These are phyloP conservation scores for Isurus oxyrinchus DNA, from an alignment of 2,113 vertebrate species.

Conservation along the genomic window DNA sequence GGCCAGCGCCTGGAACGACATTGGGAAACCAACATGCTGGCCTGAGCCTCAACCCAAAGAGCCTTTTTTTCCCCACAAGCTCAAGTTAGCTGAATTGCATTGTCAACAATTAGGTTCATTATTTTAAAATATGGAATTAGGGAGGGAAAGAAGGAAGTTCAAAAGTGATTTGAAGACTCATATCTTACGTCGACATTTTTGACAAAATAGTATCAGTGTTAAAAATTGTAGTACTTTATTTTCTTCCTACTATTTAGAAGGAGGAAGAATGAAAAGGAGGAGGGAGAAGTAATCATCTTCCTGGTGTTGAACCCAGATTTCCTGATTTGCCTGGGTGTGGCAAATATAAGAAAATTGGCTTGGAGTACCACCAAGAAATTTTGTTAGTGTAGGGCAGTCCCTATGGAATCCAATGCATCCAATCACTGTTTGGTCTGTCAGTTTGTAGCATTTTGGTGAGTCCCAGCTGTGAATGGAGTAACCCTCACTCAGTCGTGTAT, in stretches of 20 bases:
- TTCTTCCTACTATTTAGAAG: neutral
- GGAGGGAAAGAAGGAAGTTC: neutral
- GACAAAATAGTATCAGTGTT: neutral
- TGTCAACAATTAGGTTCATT: neutral
- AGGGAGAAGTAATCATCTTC: neutral
- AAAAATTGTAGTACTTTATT: neutral
- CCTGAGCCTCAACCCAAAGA: neutral
- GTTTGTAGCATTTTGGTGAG: constrained; percentile 91
- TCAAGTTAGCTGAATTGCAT: neutral
- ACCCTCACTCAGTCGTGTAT: constrained; percentile 89
- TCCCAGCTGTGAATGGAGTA: constrained; percentile 88
- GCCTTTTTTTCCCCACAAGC: neutral
- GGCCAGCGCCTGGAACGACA: too few species aligned
- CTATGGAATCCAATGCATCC: constrained; percentile 96
- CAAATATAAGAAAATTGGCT: neutral
- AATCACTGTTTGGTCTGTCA: constrained; percentile 88
- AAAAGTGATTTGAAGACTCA: neutral
- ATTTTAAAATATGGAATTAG: neutral
- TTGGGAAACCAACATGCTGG: neutral
- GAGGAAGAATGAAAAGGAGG: neutral
- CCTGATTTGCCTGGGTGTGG: neutral
- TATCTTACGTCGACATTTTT: neutral
- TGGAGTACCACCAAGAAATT: constrained; percentile 45
- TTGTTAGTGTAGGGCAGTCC: constrained; percentile 92
- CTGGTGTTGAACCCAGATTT: neutral